Evolutionary conservation across 2,113 vertebrate genomes (phyloP).

Genomic region (Anguilla rostrata): DNA sequence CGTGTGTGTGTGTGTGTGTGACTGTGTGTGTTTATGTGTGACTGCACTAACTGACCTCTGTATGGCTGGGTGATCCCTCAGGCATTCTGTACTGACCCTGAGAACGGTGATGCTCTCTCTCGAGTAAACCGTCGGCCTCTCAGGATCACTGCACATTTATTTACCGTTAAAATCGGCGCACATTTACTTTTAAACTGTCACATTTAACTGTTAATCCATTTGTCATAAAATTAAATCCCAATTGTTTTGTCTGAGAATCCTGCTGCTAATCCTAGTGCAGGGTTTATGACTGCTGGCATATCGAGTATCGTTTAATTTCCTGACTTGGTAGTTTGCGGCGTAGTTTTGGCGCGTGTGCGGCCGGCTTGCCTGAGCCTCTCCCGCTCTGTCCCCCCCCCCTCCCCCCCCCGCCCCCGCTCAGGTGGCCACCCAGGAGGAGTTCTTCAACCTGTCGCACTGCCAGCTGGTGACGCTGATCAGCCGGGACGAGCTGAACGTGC

Average conservation of each 20-base stretch:
- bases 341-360: neutral
- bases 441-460: constrained; percentile 90
- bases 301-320: too few relatives aligned
- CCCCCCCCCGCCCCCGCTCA: constrained; percentile 31
- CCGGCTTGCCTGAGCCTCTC: neutral
- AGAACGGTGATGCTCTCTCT: neutral
- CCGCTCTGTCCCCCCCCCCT: neutral
- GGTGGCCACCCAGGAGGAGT: constrained; percentile 92
- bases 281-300: neutral
- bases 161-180: too few relatives aligned
- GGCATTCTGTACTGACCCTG: neutral
- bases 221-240: too few relatives aligned
- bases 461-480: constrained; percentile 90
- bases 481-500: constrained; percentile 92
- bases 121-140: too few relatives aligned
- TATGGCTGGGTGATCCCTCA: neutral
- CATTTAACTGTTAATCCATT: too few relatives aligned
- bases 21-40: too few relatives aligned
- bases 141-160: too few relatives aligned
- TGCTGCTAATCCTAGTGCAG: too few relatives aligned
- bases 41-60: neutral
- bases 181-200: too few relatives aligned
- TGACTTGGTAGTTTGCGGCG: too few relatives aligned
- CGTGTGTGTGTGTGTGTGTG: too few relatives aligned
- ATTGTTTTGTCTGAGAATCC: too few relatives aligned